phyloP scores from a whole-genome alignment of 2,888 invertebrate genomes.

The Xestia rhomboidea region DNA sequence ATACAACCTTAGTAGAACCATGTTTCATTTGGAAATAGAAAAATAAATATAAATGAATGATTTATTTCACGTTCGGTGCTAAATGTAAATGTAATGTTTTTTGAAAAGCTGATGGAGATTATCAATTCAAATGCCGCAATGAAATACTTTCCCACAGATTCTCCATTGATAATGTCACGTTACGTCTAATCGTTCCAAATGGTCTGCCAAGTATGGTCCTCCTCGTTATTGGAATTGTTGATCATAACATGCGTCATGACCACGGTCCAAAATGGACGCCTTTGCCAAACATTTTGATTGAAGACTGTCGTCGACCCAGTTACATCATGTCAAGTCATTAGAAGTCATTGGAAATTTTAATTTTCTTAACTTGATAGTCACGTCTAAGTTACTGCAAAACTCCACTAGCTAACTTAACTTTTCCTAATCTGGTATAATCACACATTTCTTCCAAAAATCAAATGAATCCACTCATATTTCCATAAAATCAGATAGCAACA shows the following conservation, averaged over 20 bases:
- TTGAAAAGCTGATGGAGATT: conserved; percentile 51
- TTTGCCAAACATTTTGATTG: conserved; percentile 43
- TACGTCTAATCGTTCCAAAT: conserved; percentile 46
- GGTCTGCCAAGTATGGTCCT: conserved; percentile 45
- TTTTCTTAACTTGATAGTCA: conserved; percentile 8
- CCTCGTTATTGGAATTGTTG: conserved; percentile 53
- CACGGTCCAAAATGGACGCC: conserved; percentile 28
- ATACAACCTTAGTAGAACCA: not conserved
- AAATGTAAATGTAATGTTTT: conserved; percentile 51
- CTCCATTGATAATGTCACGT: conserved; percentile 56
- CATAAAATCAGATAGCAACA: conserved; percentile 19
- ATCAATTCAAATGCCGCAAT: conserved; percentile 53
- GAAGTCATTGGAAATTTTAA: too few species aligned
- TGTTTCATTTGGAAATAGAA: conserved; percentile 14
- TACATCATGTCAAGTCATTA: conserved; percentile 24
- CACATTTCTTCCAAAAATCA: not conserved
- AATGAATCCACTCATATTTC: conserved; percentile 6
- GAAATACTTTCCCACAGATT: conserved; percentile 61
- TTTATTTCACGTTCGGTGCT: conserved; percentile 58
- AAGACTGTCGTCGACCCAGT: conserved; percentile 28
- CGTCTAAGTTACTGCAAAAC: not conserved
- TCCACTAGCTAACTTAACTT: not conserved
- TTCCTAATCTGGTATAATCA: not conserved
- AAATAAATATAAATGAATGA: conserved; percentile 48
- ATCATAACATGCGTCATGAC: conserved; percentile 39